These are phyloP conservation scores for Pseudomyrmex gracilis DNA, from an alignment of 1,140 invertebrate genomes.

Conservation along the genomic window DNA sequence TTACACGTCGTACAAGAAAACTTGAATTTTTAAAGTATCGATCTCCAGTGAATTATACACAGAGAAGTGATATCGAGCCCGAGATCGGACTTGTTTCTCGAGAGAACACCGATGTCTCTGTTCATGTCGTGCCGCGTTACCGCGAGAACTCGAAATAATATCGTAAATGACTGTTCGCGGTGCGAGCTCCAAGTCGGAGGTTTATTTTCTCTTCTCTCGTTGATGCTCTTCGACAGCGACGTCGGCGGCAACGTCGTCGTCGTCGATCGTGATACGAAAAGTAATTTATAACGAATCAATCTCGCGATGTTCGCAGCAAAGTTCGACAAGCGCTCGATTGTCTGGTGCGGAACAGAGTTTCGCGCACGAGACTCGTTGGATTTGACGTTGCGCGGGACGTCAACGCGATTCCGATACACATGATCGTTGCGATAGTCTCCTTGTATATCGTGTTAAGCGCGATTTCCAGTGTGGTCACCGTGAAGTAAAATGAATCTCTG, in stretches of 20 bases:
- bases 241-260: constrained; percentile 42
- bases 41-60: neutral
- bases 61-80: neutral
- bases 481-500: neutral
- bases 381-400: constrained; percentile 35
- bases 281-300: neutral
- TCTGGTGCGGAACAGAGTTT: constrained; percentile 55
- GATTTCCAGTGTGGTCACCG: constrained; percentile 2
- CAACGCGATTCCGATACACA: constrained; percentile 22
- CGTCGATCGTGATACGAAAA: constrained; percentile 8
- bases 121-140: neutral
- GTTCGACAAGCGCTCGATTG: constrained; percentile 53
- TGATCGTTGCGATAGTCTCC: constrained; percentile 17
- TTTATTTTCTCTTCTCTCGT: constrained; percentile 36
- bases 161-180: neutral
- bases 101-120: constrained; percentile 16
- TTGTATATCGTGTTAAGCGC: neutral
- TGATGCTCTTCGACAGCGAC: constrained; percentile 41
- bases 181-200: neutral
- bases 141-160: constrained; percentile 9
- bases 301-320: constrained; percentile 35
- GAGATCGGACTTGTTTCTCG: neutral
- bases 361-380: constrained; percentile 37
- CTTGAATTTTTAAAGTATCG: neutral
- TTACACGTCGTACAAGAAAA: neutral